Base-by-base conservation (phyloP, 2,888 invertebrate genomes). In the Cataglyphis livida region DNA sequence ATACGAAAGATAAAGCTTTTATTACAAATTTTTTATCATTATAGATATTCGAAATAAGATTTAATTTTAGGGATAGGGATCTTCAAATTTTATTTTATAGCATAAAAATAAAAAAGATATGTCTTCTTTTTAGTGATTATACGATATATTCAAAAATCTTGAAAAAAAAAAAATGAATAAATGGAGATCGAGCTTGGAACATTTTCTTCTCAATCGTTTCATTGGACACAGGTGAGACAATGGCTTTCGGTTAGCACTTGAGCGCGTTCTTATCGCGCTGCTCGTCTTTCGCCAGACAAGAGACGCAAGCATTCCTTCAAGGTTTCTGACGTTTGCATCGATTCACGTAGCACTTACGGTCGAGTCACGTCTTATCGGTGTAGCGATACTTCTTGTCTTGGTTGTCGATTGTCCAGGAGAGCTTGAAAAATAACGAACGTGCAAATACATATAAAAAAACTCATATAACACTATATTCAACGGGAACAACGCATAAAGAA, bases 251-350 rank as follows among this genome's bases (percentile, higher is more conserved):
- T 75, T 65, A 51, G 51, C 68, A 66, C 48, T 75, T 21, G 66
- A 66, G 35, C 25, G 41, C 28, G 73, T 74, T 81, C 81, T 74
- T 81, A 78, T 78, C 78, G 59, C 41, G 28, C 57, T 57, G 51
- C 57, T 68, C 75, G 78, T 41, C 74, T 73, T 59, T 78, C 41
- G 57, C 32, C 73, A 41, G 68, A 12, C 83, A 68, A 78, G 85
- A 84, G 89, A 87, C 83, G 75, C 76, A 66, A 76, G 62, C 79
- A 61, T 48, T 79, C 89, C 68, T 83, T 83, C 87, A 89, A 88
- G 87, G 88, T 83, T 89, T 82, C 85, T 85, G 74, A 87, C 87
- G 89, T 85, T 85, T 76, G 85, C 89, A 82, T 76, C 87, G 70
- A 87, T 88, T 88, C 87, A 83, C 81, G 85, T 85, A 84, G 85